Evolutionary conservation across 2,113 vertebrate species (phyloP), one percentile per base, ranked within the genome.

Genomic region (Solenodon paradoxus): DNA sequence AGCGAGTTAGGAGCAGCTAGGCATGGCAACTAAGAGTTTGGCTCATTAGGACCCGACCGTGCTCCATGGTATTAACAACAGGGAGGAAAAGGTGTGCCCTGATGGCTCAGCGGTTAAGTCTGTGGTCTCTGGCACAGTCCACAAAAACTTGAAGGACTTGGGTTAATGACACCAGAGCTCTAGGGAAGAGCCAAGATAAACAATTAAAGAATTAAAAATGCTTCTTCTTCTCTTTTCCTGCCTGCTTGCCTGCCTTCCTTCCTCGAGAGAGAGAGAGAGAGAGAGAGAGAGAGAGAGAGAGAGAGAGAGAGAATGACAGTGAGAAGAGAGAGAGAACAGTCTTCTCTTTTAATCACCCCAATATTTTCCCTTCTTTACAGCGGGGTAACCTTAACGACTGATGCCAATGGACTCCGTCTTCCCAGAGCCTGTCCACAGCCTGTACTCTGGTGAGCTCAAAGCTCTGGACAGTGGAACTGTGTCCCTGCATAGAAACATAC

Each of bases 21-120:
- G 55, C 55, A 35, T 7, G 68, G 45, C 2, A 24, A 32, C 26
- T 2, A 26, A n/a, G 51, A 42, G 24, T 8, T 9, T 9, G 3
- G 68, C 49, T 68, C 13, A 12, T 1, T 1, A 20, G 59, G 64
- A 49, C 17, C 30, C 2, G 35, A 8, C 40, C 10, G 85, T 51
- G 16, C 5, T 45, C 16, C 35, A 22, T 11, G 5, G 30, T 0
- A 2, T 16, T 30, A 28, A 0, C n/a, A n/a, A n/a, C n/a, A n/a
- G n/a, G n/a, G n/a, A n/a, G n/a, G n/a, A n/a, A n/a, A n/a, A n/a
- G n/a, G n/a, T n/a, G n/a, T n/a, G n/a, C n/a, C n/a, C n/a, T n/a
- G n/a, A n/a, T n/a, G n/a, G n/a, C n/a, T n/a, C n/a, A n/a, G n/a
- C n/a, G n/a, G n/a, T n/a, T n/a, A n/a, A n/a, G n/a, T n/a, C n/a